Percentiles rank a stretch among this genome's conserved stretches.
phyloP scores from a whole-genome alignment of 2,113 vertebrate genomes.

The Atractosteus spatula region DNA sequence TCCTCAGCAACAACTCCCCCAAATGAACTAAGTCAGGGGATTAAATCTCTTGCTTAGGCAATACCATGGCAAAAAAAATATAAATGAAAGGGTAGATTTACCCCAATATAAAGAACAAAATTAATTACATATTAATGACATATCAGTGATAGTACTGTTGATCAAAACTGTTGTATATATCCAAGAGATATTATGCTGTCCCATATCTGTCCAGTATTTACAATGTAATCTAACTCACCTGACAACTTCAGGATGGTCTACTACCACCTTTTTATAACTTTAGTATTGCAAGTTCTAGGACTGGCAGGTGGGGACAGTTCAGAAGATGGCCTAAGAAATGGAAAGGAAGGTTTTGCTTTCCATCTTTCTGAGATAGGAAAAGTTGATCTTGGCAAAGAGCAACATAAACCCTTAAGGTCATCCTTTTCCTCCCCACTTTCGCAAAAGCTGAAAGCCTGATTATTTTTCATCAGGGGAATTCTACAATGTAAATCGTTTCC shows the following conservation, averaged over 20 bases:
- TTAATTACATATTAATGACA: too few species aligned
- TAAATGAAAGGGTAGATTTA: too few species aligned
- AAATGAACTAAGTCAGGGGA: too few species aligned
- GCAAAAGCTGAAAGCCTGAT: background rate
- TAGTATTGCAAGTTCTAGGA: background rate
- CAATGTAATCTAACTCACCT: slow-evolving; percentile 25
- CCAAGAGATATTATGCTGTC: too few species aligned
- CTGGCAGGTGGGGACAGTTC: slow-evolving; percentile 3
- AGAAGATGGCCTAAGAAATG: slow-evolving; percentile 4
- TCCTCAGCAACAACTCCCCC: too few species aligned
- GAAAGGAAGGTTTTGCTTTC: slow-evolving; percentile 20
- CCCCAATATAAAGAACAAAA: too few species aligned
- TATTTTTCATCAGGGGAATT: slow-evolving; percentile 14
- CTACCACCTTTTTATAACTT: too few species aligned
- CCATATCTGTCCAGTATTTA: background rate
- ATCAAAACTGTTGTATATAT: background rate
- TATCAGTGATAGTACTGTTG: background rate
- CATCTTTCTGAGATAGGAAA: slow-evolving; percentile 32
- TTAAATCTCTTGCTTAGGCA: too few species aligned
- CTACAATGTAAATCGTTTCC: slow-evolving; percentile 9
- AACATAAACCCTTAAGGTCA: slow-evolving; percentile 8
- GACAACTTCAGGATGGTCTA: too few species aligned
- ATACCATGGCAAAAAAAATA: too few species aligned
- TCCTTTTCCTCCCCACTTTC: background rate
- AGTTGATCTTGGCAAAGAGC: slow-evolving; percentile 29